Evolutionary conservation across 2,888 invertebrate species (phyloP).

Genomic region (Noctua janthe): DNA sequence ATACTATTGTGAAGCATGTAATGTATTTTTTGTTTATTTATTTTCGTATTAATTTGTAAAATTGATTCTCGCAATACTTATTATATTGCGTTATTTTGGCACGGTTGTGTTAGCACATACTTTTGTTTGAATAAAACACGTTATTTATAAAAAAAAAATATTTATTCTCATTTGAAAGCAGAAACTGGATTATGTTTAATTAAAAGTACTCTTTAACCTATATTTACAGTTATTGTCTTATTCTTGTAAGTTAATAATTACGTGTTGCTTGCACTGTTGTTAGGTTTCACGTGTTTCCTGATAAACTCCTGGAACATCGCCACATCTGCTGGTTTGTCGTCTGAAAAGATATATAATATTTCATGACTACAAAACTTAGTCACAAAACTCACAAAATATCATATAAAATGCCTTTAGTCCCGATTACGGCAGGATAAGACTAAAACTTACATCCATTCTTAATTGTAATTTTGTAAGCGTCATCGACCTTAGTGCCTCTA

Average conservation of each 20-base stretch:
- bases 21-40: slow-evolving; percentile 23
- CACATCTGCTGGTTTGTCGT: slow-evolving; percentile 85
- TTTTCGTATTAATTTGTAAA: slow-evolving; percentile 20
- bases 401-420: too few species aligned
- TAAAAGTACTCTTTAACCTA: slow-evolving; percentile 45
- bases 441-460: neutral
- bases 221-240: slow-evolving; percentile 63
- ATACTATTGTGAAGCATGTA: neutral
- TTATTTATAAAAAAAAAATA: slow-evolving; percentile 8
- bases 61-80: slow-evolving; percentile 2
- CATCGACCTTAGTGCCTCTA: too few species aligned
- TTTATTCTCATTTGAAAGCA: slow-evolving; percentile 1
- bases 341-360: slow-evolving; percentile 71
- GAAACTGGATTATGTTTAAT: neutral
- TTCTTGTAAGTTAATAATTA: slow-evolving; percentile 51
- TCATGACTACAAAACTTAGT: neutral
- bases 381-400: neutral
- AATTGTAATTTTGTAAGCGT: neutral
- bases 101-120: slow-evolving; percentile 48
- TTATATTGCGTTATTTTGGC: neutral
- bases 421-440: neutral
- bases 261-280: slow-evolving; percentile 73
- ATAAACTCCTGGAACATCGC: slow-evolving; percentile 85
- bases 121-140: slow-evolving; percentile 56
- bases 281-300: slow-evolving; percentile 84